Percentiles rank a stretch among this genome's conserved stretches.
Evolutionary conservation across 53 echinoderm and acorn worm genomes (phyloP).

Genomic region (Crossaster papposus): DNA sequence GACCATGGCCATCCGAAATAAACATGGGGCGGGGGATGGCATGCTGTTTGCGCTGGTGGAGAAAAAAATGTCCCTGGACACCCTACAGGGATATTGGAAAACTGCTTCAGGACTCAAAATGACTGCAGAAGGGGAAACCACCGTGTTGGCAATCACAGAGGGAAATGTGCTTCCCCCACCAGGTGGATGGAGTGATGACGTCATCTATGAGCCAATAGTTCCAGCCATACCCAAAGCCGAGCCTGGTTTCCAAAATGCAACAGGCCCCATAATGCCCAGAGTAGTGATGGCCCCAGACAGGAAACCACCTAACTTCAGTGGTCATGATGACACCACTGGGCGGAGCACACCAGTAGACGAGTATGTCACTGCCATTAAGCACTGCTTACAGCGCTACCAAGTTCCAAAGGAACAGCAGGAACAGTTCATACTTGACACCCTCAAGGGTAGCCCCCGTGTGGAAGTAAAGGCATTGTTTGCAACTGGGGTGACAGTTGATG

Average conservation of each 20-base stretch:
- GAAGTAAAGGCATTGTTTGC: too few species aligned
- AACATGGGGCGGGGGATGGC: neutral
- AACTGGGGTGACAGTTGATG: too few species aligned
- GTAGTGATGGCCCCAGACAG: neutral
- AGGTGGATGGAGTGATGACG: neutral
- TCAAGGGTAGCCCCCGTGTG: too few species aligned
- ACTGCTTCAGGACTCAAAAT: neutral
- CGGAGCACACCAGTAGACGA: neutral
- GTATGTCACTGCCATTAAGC: conserved; percentile 5
- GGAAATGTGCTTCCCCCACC: neutral
- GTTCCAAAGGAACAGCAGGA: too few species aligned
- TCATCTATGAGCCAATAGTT: too few species aligned
- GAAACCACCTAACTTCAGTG: neutral
- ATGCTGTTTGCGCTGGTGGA: neutral
- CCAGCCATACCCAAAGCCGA: too few species aligned
- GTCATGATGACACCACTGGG: neutral
- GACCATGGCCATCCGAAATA: neutral
- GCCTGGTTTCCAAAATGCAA: too few species aligned
- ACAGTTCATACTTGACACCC: too few species aligned
- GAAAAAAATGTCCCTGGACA: neutral
- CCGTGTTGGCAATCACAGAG: too few species aligned
- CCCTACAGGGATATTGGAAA: neutral
- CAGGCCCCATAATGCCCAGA: neutral
- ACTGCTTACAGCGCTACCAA: too few species aligned
- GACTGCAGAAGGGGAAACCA: neutral